Percentiles rank a stretch among this genome's conserved stretches.
Evolutionary conservation across 2,113 vertebrate species (phyloP).

Genomic region (Apodemus speciosus): DNA sequence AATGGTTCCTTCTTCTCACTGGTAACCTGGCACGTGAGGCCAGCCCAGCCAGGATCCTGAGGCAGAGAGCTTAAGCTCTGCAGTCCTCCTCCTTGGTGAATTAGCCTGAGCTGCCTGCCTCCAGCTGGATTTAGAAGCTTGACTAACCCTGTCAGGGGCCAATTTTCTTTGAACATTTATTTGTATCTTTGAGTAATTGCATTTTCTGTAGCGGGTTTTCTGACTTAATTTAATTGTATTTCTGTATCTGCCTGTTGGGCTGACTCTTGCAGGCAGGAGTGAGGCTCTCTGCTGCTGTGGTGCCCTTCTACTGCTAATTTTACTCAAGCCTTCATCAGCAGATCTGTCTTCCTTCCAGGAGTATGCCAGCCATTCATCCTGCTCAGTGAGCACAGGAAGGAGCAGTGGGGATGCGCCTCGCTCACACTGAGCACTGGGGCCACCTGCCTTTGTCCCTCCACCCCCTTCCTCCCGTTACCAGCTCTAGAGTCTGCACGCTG

Average conservation of each 20-base stretch:
- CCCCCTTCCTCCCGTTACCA: not conserved
- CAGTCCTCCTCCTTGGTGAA: conserved; percentile 59
- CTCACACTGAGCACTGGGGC: not conserved
- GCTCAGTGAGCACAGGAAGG: not conserved
- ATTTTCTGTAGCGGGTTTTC: conserved; percentile 80
- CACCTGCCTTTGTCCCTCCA: conserved; percentile 6
- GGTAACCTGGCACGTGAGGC: conserved; percentile 6
- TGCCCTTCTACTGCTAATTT: conserved; percentile 65
- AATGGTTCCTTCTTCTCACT: not conserved
- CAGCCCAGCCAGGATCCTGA: not conserved
- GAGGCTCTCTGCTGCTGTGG: conserved; percentile 24
- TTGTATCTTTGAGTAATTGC: conserved; percentile 83
- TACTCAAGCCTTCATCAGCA: conserved; percentile 46
- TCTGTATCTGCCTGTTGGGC: conserved; percentile 77
- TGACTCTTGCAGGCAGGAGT: conserved; percentile 65
- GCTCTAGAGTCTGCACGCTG: not conserved
- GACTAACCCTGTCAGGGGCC: conserved; percentile 83
- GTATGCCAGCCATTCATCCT: conserved; percentile 32
- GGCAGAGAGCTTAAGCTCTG: conserved; percentile 29
- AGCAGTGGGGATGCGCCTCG: not conserved
- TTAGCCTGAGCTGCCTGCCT: conserved; percentile 72
- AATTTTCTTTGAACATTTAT: conserved; percentile 84
- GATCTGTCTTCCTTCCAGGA: conserved; percentile 58
- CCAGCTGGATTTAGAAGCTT: conserved; percentile 80
- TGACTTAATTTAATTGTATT: conserved; percentile 82